Percentiles rank a stretch among this genome's conserved stretches.
Evolutionary conservation across 2,888 invertebrate genomes (phyloP).

Genomic region (Papilio protenor): DNA sequence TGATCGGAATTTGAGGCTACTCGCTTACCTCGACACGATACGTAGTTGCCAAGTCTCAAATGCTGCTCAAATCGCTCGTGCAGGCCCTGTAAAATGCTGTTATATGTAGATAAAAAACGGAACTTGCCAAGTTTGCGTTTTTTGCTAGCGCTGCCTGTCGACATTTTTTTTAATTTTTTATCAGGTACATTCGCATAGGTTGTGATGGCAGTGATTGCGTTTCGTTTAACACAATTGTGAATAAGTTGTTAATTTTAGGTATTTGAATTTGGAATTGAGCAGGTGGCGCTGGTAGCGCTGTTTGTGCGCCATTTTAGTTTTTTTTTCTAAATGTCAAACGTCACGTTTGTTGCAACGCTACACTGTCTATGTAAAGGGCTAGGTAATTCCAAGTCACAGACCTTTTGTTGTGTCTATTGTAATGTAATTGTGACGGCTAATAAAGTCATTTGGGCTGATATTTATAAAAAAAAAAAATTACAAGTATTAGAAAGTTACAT

Average conservation of each 20-base stretch:
- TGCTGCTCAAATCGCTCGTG: conserved; percentile 61
- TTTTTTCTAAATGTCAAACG: conserved; percentile 34
- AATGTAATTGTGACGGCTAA: conserved; percentile 31
- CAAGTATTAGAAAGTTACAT: not conserved
- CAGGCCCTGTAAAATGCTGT: conserved; percentile 53
- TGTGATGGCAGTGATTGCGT: conserved; percentile 79
- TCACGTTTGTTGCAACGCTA: conserved; percentile 74
- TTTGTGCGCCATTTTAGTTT: conserved; percentile 77
- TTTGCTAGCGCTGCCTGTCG: conserved; percentile 46
- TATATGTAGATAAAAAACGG: conserved; percentile 28
- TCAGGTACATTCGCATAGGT: conserved; percentile 45
- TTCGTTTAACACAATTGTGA: conserved; percentile 43
- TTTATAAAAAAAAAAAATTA: conserved; percentile 44
- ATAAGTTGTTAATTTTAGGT: conserved; percentile 30
- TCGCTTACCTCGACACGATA: conserved; percentile 46
- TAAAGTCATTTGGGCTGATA: conserved; percentile 39
- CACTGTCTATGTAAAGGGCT: conserved; percentile 57
- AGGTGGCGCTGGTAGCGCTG: conserved; percentile 80
- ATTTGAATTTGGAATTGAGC: conserved; percentile 52
- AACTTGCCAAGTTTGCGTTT: conserved; percentile 42
- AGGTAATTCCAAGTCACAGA: conserved; percentile 53
- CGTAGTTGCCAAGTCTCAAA: conserved; percentile 63
- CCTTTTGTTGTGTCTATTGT: conserved; percentile 23
- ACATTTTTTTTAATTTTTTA: conserved; percentile 43
- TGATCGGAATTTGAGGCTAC: conserved; percentile 55